phyloP scores from a whole-genome alignment of 2,113 vertebrate genomes.

The Pterocles burchelli region DNA sequence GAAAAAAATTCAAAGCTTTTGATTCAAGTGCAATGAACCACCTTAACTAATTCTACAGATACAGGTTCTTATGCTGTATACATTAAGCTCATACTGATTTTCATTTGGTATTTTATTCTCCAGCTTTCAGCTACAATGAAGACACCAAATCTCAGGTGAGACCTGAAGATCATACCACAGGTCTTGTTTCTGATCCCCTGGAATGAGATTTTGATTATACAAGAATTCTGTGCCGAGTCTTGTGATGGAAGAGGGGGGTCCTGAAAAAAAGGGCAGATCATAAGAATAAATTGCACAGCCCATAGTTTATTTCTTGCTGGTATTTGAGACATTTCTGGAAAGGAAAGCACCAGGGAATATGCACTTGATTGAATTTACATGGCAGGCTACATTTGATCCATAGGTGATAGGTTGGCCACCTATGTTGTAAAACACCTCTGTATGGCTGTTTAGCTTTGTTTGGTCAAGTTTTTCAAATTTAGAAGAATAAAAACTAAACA shows the following conservation, averaged over 20 bases:
- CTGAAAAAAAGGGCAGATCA: neutral
- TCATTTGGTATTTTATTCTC: neutral
- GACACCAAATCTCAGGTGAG: neutral
- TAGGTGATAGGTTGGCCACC: conserved; percentile 53
- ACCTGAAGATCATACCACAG: neutral
- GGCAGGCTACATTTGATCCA: conserved; percentile 25
- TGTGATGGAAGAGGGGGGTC: neutral
- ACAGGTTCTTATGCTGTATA: neutral
- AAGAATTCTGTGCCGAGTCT: neutral
- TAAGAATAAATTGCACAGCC: neutral
- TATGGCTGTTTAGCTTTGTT: conserved; percentile 28
- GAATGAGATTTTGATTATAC: neutral
- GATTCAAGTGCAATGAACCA: neutral
- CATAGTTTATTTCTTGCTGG: neutral
- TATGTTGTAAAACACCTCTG: conserved; percentile 53
- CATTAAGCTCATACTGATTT: neutral
- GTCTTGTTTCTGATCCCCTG: neutral
- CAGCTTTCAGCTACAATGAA: neutral
- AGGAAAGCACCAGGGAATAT: conserved; percentile 2
- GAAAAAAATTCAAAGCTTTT: neutral
- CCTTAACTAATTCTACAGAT: neutral
- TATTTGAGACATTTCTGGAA: conserved; percentile 30
- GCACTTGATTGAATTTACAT: conserved; percentile 32
- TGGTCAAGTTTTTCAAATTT: conserved; percentile 55
- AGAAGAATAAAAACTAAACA: conserved; percentile 57